Percentiles rank a stretch among this genome's conserved stretches.
These are phyloP conservation scores for Leptonema lineaticorne DNA, from an alignment of 1,140 invertebrate genomes.

Conservation along the genomic window DNA sequence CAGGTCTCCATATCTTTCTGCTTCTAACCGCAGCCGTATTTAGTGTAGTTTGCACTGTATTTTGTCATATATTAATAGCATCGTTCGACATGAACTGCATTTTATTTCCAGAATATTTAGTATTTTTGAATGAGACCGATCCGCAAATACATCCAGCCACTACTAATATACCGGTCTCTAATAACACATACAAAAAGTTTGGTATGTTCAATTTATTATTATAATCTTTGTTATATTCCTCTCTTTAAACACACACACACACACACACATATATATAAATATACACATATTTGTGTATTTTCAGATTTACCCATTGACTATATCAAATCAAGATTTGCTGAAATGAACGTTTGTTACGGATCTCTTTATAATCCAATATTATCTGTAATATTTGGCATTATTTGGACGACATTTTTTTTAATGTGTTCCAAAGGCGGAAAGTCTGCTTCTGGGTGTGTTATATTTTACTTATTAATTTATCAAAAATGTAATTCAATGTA, in stretches of 20 bases:
- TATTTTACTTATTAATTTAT: conserved; percentile 16
- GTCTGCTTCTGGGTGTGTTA: conserved; percentile 48
- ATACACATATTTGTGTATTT: neutral
- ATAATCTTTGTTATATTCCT: neutral
- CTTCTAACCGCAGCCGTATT: conserved; percentile 3
- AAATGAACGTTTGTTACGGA: conserved; percentile 49
- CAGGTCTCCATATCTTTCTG: conserved; percentile 34
- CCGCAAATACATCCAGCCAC: neutral
- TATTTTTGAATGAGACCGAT: neutral
- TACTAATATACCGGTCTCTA: neutral
- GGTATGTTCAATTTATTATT: neutral
- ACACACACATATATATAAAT: neutral
- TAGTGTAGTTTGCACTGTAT: conserved; percentile 18
- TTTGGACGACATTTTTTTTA: conserved; percentile 55
- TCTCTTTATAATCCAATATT: conserved; percentile 51
- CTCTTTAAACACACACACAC: too few species aligned
- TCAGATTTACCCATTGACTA: conserved; percentile 48
- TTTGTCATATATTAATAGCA: conserved; percentile 23
- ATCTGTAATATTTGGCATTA: conserved; percentile 51
- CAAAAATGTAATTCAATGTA: too few species aligned
- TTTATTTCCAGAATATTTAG: conserved; percentile 25
- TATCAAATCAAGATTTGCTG: conserved; percentile 51
- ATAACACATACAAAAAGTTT: neutral
- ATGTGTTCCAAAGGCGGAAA: conserved; percentile 51
- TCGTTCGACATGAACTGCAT: conserved; percentile 34